These are phyloP conservation scores for Sogatella furcifera DNA, from an alignment of 1,140 invertebrate genomes.

Conservation along the genomic window DNA sequence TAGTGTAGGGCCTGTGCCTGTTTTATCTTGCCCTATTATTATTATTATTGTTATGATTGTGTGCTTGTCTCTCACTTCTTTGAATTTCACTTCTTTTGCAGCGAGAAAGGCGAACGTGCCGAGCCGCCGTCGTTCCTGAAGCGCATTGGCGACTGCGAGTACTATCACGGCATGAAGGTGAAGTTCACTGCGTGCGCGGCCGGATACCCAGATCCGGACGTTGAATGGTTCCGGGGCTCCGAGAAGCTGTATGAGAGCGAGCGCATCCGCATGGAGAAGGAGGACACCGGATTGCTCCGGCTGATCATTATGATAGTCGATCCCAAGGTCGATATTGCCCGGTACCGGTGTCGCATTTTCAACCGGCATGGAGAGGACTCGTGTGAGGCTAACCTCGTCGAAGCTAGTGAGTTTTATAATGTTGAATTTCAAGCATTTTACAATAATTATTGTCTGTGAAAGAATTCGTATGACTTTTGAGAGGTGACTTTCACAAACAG, in stretches of 20 bases:
- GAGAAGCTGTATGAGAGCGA: conserved; percentile 67
- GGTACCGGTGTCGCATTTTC: conserved; percentile 67
- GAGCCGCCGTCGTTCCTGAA: conserved; percentile 82
- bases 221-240: conserved; percentile 73
- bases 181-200: conserved; percentile 84
- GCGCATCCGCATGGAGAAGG: conserved; percentile 67
- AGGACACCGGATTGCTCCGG: conserved; percentile 66
- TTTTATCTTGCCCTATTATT: no score
- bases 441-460: background rate
- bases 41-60: no score
- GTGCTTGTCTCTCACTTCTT: no score
- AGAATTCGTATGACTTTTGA: conserved; percentile 18
- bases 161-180: conserved; percentile 76
- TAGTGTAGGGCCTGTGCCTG: no score
- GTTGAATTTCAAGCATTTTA: no score
- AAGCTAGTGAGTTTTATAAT: conserved; percentile 55
- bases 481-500: no score
- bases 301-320: conserved; percentile 63
- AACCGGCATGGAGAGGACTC: conserved; percentile 74
- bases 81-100: conserved; percentile 26
- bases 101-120: conserved; percentile 57
- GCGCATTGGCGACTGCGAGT: conserved; percentile 76
- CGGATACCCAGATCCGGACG: conserved; percentile 75
- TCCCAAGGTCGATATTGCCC: conserved; percentile 61
- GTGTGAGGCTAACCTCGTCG: conserved; percentile 69